A percentile compares a stretch with the other conserved stretches of the same genome.
Evolutionary conservation across 2,113 vertebrate genomes (phyloP).

Genomic region (Capra hircus): DNA sequence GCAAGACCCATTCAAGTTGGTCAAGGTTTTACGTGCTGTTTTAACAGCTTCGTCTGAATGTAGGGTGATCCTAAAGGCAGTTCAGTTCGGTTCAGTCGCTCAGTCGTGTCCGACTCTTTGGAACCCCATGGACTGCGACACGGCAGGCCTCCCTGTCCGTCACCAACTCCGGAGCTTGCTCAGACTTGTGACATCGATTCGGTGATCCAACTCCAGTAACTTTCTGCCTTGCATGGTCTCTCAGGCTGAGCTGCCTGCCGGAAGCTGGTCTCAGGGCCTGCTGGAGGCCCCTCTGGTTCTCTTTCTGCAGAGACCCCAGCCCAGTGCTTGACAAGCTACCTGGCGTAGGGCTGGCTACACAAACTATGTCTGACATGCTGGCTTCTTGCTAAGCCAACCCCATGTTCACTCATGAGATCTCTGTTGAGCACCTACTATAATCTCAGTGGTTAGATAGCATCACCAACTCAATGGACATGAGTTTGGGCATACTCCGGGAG

Average conservation of each 20-base stretch:
- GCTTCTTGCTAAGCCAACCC: background rate
- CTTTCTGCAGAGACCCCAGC: background rate
- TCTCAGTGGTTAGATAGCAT: background rate
- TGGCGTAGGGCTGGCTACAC: background rate
- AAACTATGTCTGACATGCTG: background rate
- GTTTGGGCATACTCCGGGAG: background rate
- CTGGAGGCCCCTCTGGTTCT: background rate
- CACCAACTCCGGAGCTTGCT: background rate
- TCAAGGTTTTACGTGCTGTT: background rate
- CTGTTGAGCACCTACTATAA: background rate
- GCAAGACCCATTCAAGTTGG: background rate
- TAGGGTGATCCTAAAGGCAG: background rate
- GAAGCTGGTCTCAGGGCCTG: background rate
- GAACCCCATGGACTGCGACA: background rate
- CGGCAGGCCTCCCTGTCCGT: background rate
- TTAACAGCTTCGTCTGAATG: background rate
- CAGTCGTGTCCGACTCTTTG: background rate
- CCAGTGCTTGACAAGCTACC: background rate
- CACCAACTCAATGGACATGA: background rate
- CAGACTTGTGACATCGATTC: background rate
- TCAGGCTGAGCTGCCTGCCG: accelerated
- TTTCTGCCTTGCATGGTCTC: background rate
- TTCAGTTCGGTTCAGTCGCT: background rate
- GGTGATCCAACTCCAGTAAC: background rate
- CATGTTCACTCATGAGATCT: accelerated